Percentiles rank a stretch among this genome's conserved stretches.
Evolutionary conservation across 2,888 invertebrate genomes (phyloP).

Genomic region (Ametastegia equiseti): DNA sequence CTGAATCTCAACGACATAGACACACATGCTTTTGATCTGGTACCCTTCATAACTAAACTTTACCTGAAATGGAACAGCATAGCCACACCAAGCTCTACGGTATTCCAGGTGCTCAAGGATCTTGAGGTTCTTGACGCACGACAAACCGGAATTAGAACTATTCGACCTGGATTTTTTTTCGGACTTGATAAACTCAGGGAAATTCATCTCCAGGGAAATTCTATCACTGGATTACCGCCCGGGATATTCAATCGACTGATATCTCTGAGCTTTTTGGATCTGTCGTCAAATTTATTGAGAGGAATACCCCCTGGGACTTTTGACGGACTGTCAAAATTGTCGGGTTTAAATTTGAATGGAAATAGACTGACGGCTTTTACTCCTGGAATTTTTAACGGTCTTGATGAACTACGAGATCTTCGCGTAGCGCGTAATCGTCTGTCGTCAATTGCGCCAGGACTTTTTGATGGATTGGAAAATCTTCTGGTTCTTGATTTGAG

Average conservation of each 20-base stretch:
- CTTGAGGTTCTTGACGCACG: not conserved
- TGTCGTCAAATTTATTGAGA: not conserved
- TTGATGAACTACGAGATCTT: not conserved
- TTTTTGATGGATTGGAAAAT: slow-evolving; percentile 3
- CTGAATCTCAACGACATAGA: not conserved
- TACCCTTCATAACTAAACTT: not conserved
- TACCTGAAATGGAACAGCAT: not conserved
- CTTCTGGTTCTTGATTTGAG: not conserved
- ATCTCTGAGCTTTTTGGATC: not conserved
- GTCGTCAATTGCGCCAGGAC: not conserved
- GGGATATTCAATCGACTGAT: not conserved
- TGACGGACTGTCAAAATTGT: not conserved
- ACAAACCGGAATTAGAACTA: not conserved
- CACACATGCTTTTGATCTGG: not conserved
- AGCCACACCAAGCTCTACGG: not conserved
- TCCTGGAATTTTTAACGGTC: not conserved
- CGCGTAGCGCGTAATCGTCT: not conserved
- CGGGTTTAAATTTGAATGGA: not conserved
- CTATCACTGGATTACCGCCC: not conserved
- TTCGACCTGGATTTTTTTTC: slow-evolving; percentile 1
- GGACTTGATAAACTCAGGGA: not conserved
- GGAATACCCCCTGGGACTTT: slow-evolving; percentile 15
- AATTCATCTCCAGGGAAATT: not conserved
- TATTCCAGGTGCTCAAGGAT: not conserved
- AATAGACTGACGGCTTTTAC: not conserved